phyloP scores from a whole-genome alignment of 2,797 vertebrate genomes.

The Euthynnus affinis region DNA sequence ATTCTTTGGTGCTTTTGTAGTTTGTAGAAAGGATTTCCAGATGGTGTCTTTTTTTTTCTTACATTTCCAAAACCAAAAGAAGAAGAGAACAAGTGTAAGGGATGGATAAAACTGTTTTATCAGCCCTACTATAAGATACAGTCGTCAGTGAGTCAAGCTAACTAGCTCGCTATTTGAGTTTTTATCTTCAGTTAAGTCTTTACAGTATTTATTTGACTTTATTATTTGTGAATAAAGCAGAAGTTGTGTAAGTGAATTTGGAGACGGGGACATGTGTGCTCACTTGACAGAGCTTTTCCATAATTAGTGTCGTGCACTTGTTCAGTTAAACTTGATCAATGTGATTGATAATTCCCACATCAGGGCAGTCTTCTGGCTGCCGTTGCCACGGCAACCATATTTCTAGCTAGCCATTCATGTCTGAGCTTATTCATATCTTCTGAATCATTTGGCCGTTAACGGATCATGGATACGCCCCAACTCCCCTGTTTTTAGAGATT shows the following conservation, averaged over 20 bases:
- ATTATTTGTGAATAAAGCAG: not conserved
- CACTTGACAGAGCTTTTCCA: constrained; percentile 17
- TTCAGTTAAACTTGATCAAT: constrained; percentile 54
- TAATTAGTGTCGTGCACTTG: constrained; percentile 43
- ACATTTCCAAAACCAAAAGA: not conserved
- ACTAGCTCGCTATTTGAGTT: too few relatives aligned
- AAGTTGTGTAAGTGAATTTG: not conserved
- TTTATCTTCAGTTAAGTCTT: not conserved
- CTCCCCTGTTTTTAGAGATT: not conserved
- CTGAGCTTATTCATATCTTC: constrained; percentile 53
- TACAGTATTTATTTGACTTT: not conserved
- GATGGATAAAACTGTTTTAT: not conserved
- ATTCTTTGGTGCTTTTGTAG: not conserved
- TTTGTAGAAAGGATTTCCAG: not conserved
- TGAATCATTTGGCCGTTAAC: constrained; percentile 38
- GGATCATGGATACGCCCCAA: not conserved
- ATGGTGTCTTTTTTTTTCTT: not conserved
- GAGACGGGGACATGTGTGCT: not conserved
- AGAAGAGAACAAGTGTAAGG: not conserved
- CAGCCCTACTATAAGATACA: too few relatives aligned
- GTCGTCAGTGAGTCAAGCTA: too few relatives aligned
- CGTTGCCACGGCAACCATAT: constrained; percentile 67
- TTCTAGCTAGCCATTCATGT: constrained; percentile 44
- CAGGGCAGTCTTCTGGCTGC: constrained; percentile 18
- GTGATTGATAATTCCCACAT: constrained; percentile 62